Conservation (phyloP, 2,113 vertebrate genomes). For the Sander lucioperca region DNA sequence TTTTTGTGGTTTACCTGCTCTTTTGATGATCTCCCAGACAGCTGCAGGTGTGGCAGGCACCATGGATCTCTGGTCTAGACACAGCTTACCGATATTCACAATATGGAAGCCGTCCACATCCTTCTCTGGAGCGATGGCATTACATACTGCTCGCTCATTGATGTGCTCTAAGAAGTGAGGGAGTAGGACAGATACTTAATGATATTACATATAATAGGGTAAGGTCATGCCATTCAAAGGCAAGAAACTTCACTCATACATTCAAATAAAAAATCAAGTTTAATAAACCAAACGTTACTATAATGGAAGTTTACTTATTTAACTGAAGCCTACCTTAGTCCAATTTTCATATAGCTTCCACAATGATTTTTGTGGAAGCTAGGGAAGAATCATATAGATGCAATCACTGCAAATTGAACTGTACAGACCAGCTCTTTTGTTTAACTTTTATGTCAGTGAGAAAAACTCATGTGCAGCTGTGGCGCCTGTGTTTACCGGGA, state of each 20-base stretch:
- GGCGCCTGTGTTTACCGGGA: constrained; percentile 70
- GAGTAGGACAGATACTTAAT: background rate
- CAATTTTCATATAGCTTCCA: background rate
- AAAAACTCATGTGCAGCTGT: background rate
- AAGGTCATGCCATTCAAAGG: background rate
- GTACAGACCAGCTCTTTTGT: background rate
- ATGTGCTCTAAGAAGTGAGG: constrained; percentile 86
- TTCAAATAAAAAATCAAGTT: background rate
- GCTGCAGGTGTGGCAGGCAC: constrained; percentile 93
- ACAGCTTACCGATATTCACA: constrained; percentile 91
- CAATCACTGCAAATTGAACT: background rate
- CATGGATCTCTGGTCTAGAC: constrained; percentile 91
- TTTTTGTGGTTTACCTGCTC: constrained; percentile 82
- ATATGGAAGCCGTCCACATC: constrained; percentile 96
- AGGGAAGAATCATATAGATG: background rate
- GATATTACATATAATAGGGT: background rate
- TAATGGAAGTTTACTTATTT: background rate
- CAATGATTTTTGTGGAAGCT: background rate
- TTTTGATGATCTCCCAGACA: constrained; percentile 93
- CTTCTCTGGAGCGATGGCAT: constrained; percentile 90
- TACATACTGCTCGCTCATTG: constrained; percentile 89
- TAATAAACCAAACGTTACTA: background rate
- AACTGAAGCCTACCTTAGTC: background rate
- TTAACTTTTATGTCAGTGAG: constrained; percentile 1
- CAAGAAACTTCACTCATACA: background rate